Conservation (phyloP, 2,113 vertebrate species). For the Campylomormyrus numenius region DNA sequence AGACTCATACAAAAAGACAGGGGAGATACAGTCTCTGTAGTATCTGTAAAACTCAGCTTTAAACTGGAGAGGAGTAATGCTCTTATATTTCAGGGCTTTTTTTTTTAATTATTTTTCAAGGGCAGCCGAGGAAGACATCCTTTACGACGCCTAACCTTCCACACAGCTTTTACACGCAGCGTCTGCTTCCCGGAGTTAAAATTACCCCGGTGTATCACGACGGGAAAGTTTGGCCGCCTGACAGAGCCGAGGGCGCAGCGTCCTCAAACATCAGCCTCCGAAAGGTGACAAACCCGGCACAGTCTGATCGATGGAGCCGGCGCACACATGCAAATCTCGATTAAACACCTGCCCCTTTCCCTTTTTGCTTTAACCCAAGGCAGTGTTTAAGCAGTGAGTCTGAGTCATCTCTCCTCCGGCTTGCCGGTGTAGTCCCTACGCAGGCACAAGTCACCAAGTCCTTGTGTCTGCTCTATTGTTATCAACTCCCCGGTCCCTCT, state of each 20-base stretch:
- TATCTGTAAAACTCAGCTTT: neutral
- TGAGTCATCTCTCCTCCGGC: neutral
- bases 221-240: neutral
- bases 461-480: slow-evolving; percentile 7
- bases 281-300: neutral
- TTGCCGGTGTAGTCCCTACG: neutral
- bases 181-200: neutral
- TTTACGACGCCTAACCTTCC: neutral
- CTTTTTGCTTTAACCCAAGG: neutral
- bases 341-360: neutral
- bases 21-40: neutral
- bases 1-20: slow-evolving; percentile 3
- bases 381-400: neutral
- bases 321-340: neutral
- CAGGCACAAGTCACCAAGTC: slow-evolving; percentile 5
- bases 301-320: neutral
- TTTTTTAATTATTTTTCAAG: neutral
- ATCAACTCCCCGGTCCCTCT: neutral
- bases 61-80: neutral
- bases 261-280: neutral
- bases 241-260: neutral
- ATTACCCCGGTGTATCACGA: neutral
- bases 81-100: neutral
- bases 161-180: slow-evolving; percentile 5
- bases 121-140: neutral